Evolutionary conservation across 2,113 vertebrate species (phyloP), one percentile per base, ranked within the genome.

Genomic region (Lates calcarifer): DNA sequence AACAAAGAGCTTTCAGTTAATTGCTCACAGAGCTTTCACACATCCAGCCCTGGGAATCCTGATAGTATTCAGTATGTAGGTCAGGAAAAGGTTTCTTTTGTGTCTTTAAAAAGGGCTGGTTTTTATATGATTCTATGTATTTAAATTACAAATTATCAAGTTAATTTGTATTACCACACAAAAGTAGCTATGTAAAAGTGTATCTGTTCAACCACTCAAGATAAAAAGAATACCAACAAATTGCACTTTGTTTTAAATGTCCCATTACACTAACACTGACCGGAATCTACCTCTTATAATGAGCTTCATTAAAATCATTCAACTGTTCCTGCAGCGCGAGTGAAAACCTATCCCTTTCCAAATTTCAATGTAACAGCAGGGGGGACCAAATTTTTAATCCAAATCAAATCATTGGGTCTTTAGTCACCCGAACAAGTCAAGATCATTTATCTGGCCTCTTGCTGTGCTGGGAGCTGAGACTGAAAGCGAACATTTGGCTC

Each of bases 1-100:
- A 92, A 94, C 91, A 94, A 93, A 94, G 92, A 93, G 68, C 89
- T 79, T 81, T 89, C 88, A 91, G 91, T 94, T 93, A 92, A 92
- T 90, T 87, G 91, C 89, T 92, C 83, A 82, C 81, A 87, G 83
- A 91, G 87, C 90, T 91, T 92, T 91, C 90, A 89, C 91, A 91
- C 86, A 89, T 90, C 53, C 75, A 49, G 15, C 86, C 85, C 77
- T 81, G 85, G 77, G 90, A 90, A 84, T 86, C 83, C 87, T 88
- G 80, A 92, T 87, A 88, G 76, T 65, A 88, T 84, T 91, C 85
- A 85, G 74, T 66, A 89, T 85, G 79, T 86, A 84, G 88, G 86
- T 90, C 90, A 89, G 86, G 60, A 89, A 89, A 84, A 75, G 81
- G 77, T 39, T 86, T 74, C 80, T 84, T 87, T 90, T 91, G 83